These are phyloP conservation scores for Muscicapa striata DNA, from an alignment of 2,797 vertebrate species.

Conservation along the genomic window DNA sequence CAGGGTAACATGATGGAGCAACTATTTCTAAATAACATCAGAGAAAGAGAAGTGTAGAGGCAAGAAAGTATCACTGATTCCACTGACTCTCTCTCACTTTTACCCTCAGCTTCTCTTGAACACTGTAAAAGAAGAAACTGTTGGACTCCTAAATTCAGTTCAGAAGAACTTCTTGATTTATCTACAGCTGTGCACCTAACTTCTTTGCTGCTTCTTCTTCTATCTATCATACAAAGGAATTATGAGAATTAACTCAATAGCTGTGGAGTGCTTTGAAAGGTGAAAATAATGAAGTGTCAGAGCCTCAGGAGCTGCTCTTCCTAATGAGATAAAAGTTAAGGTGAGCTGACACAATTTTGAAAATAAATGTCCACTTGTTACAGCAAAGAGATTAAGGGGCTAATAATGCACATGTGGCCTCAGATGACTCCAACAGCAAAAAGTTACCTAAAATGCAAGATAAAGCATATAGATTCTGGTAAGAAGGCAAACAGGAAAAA, in stretches of 20 bases:
- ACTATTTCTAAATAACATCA: neutral
- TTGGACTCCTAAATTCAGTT: neutral
- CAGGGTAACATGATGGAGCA: neutral
- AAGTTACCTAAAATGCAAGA: neutral
- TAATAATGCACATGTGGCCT: neutral
- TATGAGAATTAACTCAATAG: neutral
- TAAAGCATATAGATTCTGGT: neutral
- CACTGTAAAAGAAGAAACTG: neutral
- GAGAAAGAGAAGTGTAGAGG: neutral
- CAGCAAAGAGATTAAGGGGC: neutral
- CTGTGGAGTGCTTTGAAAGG: neutral
- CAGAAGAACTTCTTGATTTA: neutral
- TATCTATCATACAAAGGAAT: neutral
- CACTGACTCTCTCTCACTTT: neutral
- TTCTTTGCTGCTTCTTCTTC: neutral
- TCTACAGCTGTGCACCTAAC: neutral
- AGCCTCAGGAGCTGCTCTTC: neutral
- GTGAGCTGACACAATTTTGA: constrained; percentile 1
- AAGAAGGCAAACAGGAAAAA: neutral
- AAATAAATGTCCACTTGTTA: constrained; percentile 18
- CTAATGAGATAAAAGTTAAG: constrained; percentile 13
- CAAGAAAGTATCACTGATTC: neutral
- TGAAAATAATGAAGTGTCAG: constrained; percentile 5
- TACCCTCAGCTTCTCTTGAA: neutral
- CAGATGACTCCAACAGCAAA: neutral